Evolutionary conservation across 2,888 invertebrate genomes (phyloP).

Genomic region (Stegana nigrithorax): DNA sequence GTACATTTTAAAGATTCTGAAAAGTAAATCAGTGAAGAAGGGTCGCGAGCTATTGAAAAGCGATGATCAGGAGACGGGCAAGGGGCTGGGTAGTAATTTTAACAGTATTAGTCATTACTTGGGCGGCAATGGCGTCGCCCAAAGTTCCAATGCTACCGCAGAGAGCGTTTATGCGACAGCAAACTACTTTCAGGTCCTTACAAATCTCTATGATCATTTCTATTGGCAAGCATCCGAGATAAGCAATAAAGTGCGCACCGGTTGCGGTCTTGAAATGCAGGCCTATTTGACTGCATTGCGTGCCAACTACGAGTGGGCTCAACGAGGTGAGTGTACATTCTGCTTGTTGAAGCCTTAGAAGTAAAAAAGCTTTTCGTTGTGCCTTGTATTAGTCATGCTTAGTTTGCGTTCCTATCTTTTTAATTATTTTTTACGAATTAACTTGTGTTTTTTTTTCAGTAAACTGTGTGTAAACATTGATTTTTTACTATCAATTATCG

Average conservation of each 20-base stretch:
- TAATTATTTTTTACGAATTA: too few species aligned
- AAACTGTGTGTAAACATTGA: too few species aligned
- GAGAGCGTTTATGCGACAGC: constrained; percentile 50
- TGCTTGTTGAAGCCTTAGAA: too few species aligned
- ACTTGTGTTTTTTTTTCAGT: too few species aligned
- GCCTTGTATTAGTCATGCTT: too few species aligned
- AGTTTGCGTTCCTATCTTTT: too few species aligned
- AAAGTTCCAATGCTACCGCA: constrained; percentile 29
- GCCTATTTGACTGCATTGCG: constrained; percentile 72
- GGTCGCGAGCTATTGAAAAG: constrained; percentile 56
- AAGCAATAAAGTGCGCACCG: constrained; percentile 69
- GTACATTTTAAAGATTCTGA: constrained; percentile 63
- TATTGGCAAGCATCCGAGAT: constrained; percentile 66
- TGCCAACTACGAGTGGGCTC: constrained; percentile 79
- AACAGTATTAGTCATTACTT: constrained; percentile 64
- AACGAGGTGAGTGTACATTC: constrained; percentile 77
- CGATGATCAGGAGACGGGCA: constrained; percentile 56
- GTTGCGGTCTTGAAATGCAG: constrained; percentile 72
- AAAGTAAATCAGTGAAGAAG: constrained; percentile 56
- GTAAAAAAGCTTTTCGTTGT: too few species aligned
- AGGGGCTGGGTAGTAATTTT: constrained; percentile 55
- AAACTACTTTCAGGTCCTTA: constrained; percentile 65
- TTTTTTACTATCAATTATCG: too few species aligned
- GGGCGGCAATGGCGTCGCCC: constrained; percentile 34
- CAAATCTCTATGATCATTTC: constrained; percentile 67